Evolutionary conservation across 2,113 vertebrate species (phyloP).

Genomic region (Crotalus helleri): DNA sequence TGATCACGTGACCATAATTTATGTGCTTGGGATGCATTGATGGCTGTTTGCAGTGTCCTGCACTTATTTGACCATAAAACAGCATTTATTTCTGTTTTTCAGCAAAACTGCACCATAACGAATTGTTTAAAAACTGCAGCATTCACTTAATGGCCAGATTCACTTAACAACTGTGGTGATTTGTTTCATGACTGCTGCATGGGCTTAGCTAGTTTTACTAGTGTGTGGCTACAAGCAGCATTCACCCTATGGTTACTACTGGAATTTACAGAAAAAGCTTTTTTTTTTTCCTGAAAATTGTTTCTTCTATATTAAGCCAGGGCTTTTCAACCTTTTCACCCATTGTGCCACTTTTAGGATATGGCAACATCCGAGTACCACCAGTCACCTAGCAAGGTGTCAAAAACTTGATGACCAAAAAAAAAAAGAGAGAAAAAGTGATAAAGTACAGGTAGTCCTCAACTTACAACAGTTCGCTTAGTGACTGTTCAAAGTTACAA

Average conservation of each 20-base stretch:
- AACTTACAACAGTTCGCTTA: too few species aligned
- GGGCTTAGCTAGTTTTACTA: not conserved
- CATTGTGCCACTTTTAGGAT: too few species aligned
- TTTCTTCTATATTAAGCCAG: not conserved
- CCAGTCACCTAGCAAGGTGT: too few species aligned
- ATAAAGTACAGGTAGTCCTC: too few species aligned
- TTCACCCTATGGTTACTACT: not conserved
- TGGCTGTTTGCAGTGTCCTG: not conserved
- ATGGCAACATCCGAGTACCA: too few species aligned
- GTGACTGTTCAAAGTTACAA: too few species aligned
- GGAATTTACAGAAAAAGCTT: not conserved
- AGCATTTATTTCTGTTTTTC: too few species aligned
- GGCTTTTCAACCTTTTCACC: too few species aligned
- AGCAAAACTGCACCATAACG: too few species aligned
- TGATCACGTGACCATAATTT: not conserved
- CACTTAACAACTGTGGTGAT: not conserved
- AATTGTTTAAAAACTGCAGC: not conserved
- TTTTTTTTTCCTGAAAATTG: not conserved
- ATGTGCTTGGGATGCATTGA: not conserved
- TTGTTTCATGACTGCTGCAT: not conserved
- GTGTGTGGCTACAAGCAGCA: not conserved
- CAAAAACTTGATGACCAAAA: too few species aligned
- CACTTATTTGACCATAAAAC: not conserved
- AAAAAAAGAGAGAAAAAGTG: too few species aligned
- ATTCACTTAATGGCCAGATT: too few species aligned